These are phyloP conservation scores for Oscheius sp. DNA, from an alignment of 2,888 invertebrate genomes.

Conservation along the genomic window DNA sequence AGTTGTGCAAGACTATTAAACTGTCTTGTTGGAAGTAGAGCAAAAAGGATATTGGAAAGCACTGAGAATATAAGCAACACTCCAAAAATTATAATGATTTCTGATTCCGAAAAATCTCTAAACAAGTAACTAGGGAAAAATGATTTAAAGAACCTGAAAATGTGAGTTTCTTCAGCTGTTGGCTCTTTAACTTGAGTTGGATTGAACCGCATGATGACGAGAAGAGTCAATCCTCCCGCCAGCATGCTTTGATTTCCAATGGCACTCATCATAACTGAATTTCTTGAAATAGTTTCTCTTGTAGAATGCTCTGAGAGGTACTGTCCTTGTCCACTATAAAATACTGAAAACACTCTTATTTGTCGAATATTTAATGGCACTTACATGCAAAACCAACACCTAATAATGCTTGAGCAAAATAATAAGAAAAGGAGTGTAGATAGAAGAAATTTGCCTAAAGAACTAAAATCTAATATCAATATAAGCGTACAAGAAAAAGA, in stretches of 20 bases:
- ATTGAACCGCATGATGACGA: slow-evolving; percentile 12
- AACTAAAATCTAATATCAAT: neutral
- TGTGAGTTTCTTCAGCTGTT: neutral
- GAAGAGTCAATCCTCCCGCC: slow-evolving; percentile 20
- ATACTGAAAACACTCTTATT: slow-evolving; percentile 4
- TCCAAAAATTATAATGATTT: slow-evolving; percentile 25
- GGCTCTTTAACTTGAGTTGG: neutral
- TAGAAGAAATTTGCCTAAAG: slow-evolving; percentile 19
- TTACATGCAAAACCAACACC: slow-evolving; percentile 31
- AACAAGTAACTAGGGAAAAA: neutral
- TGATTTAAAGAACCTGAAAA: neutral
- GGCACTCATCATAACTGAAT: slow-evolving; percentile 29
- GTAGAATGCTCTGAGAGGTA: slow-evolving; percentile 31
- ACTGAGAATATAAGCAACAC: neutral
- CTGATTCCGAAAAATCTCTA: slow-evolving; percentile 19
- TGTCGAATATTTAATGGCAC: neutral
- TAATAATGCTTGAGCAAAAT: slow-evolving; percentile 15
- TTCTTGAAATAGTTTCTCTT: slow-evolving; percentile 28
- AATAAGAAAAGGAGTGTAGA: slow-evolving; percentile 1
- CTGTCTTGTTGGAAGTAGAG: slow-evolving; percentile 10
- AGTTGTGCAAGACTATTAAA: slow-evolving; percentile 14
- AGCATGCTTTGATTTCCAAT: slow-evolving; percentile 29
- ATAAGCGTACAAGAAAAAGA: neutral
- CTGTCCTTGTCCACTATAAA: slow-evolving; percentile 29
- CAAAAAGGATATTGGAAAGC: slow-evolving; percentile 11